Evolutionary conservation across 2,888 invertebrate species (phyloP).

Genomic region (Girardia tigrina): DNA sequence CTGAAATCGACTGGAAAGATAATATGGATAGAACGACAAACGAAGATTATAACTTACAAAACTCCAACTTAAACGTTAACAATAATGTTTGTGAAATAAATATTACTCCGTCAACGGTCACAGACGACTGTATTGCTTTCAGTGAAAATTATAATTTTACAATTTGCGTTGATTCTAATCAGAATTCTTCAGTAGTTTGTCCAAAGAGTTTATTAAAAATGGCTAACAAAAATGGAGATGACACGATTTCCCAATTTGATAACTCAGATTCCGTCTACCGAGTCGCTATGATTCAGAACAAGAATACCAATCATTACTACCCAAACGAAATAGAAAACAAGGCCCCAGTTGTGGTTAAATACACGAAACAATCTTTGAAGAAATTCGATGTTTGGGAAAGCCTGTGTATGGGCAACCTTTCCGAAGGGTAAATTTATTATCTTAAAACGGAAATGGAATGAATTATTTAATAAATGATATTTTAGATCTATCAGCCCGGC

Average conservation of each 20-base stretch:
- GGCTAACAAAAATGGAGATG: background rate
- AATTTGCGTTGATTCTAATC: background rate
- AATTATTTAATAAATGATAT: background rate
- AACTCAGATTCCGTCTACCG: background rate
- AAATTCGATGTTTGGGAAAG: background rate
- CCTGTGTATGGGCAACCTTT: background rate
- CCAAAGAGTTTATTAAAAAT: background rate
- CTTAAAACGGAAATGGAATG: background rate
- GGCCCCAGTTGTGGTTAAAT: background rate
- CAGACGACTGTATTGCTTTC: background rate
- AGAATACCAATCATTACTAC: background rate
- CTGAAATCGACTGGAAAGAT: background rate
- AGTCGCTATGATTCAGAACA: background rate
- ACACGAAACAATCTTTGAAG: background rate
- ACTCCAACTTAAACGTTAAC: background rate
- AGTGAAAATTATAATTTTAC: background rate
- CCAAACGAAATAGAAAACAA: background rate
- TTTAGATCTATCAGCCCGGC: background rate
- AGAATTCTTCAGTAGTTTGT: background rate
- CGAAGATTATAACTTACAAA: background rate
- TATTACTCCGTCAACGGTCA: slow-evolving; percentile 2
- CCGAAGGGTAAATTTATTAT: background rate
- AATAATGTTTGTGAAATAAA: slow-evolving; percentile 15
- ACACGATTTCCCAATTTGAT: background rate
- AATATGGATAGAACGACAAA: background rate